A percentile compares a stretch with the other conserved stretches of the same genome.
Evolutionary conservation across 2,113 vertebrate species (phyloP).

Genomic region (Siniperca knerii): DNA sequence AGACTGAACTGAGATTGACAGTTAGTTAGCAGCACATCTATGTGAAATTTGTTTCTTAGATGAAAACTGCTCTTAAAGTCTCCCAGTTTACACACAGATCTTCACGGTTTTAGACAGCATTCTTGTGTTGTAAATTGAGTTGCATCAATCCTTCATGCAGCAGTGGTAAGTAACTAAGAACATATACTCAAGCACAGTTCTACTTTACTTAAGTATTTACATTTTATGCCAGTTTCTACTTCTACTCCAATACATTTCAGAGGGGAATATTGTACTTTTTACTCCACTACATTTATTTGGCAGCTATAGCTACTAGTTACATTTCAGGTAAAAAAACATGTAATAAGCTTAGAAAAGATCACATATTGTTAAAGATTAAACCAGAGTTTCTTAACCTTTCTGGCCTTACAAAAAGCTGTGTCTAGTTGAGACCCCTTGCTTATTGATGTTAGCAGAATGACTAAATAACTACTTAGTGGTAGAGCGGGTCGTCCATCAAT

Average conservation of each 20-base stretch:
- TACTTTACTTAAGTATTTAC: neutral
- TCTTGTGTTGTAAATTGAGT: neutral
- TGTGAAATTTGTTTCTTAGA: constrained; percentile 6
- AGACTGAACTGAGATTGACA: constrained; percentile 8
- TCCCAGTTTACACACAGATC: neutral
- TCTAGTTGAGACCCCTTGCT: neutral
- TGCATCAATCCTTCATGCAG: neutral
- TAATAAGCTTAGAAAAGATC: neutral
- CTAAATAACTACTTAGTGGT: neutral
- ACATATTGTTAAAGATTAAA: neutral
- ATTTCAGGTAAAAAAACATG: neutral
- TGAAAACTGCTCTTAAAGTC: neutral
- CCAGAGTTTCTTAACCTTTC: neutral
- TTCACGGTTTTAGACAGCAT: neutral
- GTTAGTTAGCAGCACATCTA: neutral
- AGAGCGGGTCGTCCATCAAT: too few species aligned
- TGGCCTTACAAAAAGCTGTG: neutral
- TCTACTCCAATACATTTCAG: neutral
- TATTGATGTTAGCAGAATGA: neutral
- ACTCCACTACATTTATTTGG: neutral
- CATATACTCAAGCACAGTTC: neutral
- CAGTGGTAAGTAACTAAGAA: neutral
- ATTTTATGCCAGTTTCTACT: neutral
- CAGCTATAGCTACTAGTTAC: neutral
- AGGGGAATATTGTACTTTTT: neutral